Evolutionary conservation across 2,797 vertebrate species (phyloP).

Genomic region (Anniella stebbinsi): DNA sequence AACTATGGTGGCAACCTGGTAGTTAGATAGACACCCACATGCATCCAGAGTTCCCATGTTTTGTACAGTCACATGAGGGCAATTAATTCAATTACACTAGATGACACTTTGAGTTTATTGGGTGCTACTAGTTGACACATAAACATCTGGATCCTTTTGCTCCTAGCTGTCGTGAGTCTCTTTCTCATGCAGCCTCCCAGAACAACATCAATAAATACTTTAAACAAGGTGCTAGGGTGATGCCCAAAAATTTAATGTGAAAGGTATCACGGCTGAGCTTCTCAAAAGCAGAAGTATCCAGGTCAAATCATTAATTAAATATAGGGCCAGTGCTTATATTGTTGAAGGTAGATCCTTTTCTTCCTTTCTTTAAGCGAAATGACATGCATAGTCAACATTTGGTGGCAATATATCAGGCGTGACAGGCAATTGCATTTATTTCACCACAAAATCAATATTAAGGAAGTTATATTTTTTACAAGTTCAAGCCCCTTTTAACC

Average conservation of each 20-base stretch:
- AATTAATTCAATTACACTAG: too few relatives aligned
- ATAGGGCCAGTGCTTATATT: neutral
- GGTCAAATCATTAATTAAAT: neutral
- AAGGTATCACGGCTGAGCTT: neutral
- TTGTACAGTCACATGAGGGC: too few relatives aligned
- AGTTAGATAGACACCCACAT: too few relatives aligned
- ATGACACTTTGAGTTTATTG: too few relatives aligned
- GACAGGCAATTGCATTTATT: neutral
- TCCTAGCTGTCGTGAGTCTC: too few relatives aligned
- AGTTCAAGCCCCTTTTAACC: neutral
- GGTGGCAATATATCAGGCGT: neutral
- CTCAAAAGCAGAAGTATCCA: neutral
- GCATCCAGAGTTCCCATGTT: too few relatives aligned
- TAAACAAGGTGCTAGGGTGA: too few relatives aligned
- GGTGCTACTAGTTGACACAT: too few relatives aligned
- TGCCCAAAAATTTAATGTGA: neutral
- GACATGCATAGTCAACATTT: neutral
- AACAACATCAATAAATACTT: too few relatives aligned
- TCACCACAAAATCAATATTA: conserved; percentile 15
- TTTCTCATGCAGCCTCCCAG: too few relatives aligned
- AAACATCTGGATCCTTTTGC: too few relatives aligned
- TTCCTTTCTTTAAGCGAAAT: neutral
- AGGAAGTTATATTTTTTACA: neutral
- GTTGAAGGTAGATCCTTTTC: neutral
- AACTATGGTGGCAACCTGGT: too few relatives aligned